Evolutionary conservation across 1,140 invertebrate genomes (phyloP), one percentile per base, ranked within the genome.

Genomic region (Aphaenogaster rudis): DNA sequence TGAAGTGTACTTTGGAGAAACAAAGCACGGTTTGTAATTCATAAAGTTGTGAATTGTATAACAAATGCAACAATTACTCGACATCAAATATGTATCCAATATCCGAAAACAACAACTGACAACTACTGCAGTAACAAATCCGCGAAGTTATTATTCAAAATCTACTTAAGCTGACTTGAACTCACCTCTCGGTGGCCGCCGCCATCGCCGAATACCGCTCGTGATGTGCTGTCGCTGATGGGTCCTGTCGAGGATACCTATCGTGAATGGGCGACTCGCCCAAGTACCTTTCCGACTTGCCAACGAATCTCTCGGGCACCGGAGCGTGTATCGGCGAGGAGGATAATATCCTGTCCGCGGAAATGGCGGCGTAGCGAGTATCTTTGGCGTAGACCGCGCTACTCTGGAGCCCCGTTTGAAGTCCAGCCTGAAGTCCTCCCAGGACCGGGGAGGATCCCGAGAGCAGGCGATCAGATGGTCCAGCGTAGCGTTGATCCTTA

Each of bases 301-400:
- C 80, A 21, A 92, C 90, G 71, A 94, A 95, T 80, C 92, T 94
- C 42, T 95, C 95, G n/a, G 95, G 93, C 36, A 94, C 93, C 0
- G 94, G 91, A 21, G 93, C 93, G 64, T 94, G 94, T 45, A 95
- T 93, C 36, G 94, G 94, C 52, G 95, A 95, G 2, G 94, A 92
- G 3, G 94, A 93, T 1, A 95, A 72, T 50, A 95, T 76, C 77
- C 92, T 90, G 17, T 95, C 94, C 9, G 93, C 87, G 3, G 94
- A 94, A 5, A 93, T 87, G 36, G 92, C 61, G 8, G 80, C 63
- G 50, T 94, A 93, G 86, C 92, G 92, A 3, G 90, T 28, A 3
- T 94, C 93, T 50, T 94, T 94, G 57, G 57, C 13, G 36, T 88
- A 87, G 15, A 86, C 72, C 1, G 50, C 61, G 21, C 36, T n/a